Percentiles rank a stretch among this genome's conserved stretches.
These are phyloP conservation scores for Portunus trituberculatus DNA, from an alignment of 1,140 invertebrate genomes.

Conservation along the genomic window DNA sequence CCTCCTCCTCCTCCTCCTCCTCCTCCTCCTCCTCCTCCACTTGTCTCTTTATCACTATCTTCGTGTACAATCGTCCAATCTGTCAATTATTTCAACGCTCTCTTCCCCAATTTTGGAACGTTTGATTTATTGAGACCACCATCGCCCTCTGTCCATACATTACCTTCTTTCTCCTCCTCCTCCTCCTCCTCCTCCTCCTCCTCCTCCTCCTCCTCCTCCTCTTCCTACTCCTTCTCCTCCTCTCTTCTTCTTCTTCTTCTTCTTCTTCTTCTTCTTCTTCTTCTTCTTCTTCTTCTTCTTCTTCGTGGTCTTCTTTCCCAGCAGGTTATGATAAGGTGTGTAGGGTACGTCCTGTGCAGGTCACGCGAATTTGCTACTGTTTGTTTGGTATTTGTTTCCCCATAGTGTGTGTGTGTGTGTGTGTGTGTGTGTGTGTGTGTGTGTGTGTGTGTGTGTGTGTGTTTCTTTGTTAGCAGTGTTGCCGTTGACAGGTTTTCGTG, in stretches of 20 bases:
- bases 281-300: neutral
- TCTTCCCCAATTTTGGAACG: neutral
- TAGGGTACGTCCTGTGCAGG: neutral
- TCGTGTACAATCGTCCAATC: neutral
- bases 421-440: slow-evolving; percentile 41
- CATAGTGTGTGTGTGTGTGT: slow-evolving; percentile 23
- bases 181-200: slow-evolving; percentile 34
- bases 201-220: neutral
- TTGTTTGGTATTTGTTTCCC: neutral
- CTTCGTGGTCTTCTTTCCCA: no score
- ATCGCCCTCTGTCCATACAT: neutral
- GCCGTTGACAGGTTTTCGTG: neutral
- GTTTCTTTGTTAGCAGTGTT: neutral
- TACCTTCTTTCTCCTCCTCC: slow-evolving; percentile 17
- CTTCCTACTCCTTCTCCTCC: neutral
- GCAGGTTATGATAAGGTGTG: no score
- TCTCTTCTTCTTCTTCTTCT: neutral
- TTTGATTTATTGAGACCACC: neutral
- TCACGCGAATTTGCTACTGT: neutral
- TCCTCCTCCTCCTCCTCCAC: neutral
- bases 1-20: slow-evolving; percentile 16
- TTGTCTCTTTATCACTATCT: neutral
- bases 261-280: neutral
- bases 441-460: slow-evolving; percentile 41
- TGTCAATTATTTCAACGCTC: neutral